Base-by-base conservation (phyloP, 2,888 invertebrate genomes). In the Mellilla xanthometata region DNA sequence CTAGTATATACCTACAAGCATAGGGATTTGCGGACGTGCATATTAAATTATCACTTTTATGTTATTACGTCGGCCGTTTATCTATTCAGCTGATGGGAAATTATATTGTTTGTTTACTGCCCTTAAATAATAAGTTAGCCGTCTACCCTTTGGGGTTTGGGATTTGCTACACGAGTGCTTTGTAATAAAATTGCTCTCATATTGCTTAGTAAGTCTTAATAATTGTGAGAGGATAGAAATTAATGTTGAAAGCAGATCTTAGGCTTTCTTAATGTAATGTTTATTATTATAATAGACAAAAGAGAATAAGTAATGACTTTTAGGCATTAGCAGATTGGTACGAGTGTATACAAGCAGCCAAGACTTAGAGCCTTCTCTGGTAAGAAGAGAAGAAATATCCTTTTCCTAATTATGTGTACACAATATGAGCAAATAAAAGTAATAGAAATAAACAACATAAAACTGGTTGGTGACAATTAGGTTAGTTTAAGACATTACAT, bases 21-120 rank as follows among this genome's bases (percentile, higher is more conserved):
- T 59, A 49, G 58, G 71, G 68, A 70, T 72, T 70, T 65, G 55
- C 55, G 57, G 54, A 64, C 58, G 58, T 74, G 70, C 70, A 76
- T 80, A 80, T 76, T 80, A 74, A 72, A 80, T 75, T 71, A 74
- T 67, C 67, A 68, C 68, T 70, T 60, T 63, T 58, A 57, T 63
- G 65, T 64, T 54, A 46, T 36, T 35, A 39, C 29, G 26, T 24
- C 29, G 27, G 19, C 10, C 40, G 39, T 42, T 36, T 32, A 42
- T 46, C 39, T 46, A 36, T 39, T 39, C 26, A 30, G 46, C 24
- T 42, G 46, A 46, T 48, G 38, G 41, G 29, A 33, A 36, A 38
- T 38, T 36, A 41, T 48, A 39, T 38, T 42, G 48, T 48, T 42
- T 48, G 42, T 42, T 42, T 42, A 38, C 12, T 27, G 31, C 23